A percentile compares a stretch with the other conserved stretches of the same genome.
These are phyloP conservation scores for Platyura marginata DNA, from an alignment of 1,140 invertebrate species.

Conservation along the genomic window DNA sequence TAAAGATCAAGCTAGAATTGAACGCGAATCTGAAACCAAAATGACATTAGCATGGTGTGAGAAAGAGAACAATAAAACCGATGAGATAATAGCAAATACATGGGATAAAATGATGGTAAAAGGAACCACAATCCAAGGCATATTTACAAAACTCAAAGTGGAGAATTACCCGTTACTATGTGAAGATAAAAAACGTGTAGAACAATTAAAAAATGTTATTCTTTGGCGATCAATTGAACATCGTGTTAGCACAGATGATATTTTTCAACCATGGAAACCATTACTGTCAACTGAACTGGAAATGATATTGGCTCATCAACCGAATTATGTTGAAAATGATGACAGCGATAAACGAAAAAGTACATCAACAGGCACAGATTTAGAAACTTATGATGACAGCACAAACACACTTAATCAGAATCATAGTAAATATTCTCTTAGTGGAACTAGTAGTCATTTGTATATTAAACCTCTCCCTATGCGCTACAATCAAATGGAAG, in stretches of 20 bases:
- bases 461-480: slow-evolving; percentile 14
- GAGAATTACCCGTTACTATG: neutral
- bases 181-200: neutral
- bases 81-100: neutral
- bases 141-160: neutral
- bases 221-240: neutral
- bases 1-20: neutral
- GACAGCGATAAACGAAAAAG: neutral
- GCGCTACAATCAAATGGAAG: slow-evolving; percentile 18
- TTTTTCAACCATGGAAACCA: slow-evolving; percentile 6
- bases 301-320: neutral
- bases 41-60: neutral
- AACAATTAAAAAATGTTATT: neutral
- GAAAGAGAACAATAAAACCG: neutral
- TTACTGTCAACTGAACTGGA: slow-evolving; percentile 8
- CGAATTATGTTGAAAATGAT: neutral
- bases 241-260: slow-evolving; percentile 1
- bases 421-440: slow-evolving; percentile 3
- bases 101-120: neutral
- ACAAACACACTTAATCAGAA: too few relatives aligned
- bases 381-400: too few relatives aligned
- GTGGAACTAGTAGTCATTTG: slow-evolving; percentile 17
- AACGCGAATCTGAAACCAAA: neutral
- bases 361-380: neutral
- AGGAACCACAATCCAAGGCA: neutral